Evolutionary conservation across 2,888 invertebrate genomes (phyloP).

Genomic region (Leptarthrus brevirostris): DNA sequence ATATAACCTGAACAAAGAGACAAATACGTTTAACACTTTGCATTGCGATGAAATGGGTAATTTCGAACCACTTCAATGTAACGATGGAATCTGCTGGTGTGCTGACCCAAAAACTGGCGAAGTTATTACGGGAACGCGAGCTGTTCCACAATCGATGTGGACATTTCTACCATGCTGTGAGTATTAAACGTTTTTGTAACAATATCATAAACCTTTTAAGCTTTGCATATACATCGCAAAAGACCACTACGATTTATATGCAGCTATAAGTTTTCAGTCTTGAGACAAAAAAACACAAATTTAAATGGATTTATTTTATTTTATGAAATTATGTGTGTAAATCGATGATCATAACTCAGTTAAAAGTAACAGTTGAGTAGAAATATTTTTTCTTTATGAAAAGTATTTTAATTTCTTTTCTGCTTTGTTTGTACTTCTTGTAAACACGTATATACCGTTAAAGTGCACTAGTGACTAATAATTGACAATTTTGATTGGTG

Average conservation of each 20-base stretch:
- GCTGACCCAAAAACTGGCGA: constrained; percentile 73
- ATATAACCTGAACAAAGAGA: constrained; percentile 67
- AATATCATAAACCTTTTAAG: neutral
- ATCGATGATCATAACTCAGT: too few species aligned
- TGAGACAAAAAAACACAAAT: neutral
- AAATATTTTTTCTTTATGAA: too few species aligned
- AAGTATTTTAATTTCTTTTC: too few species aligned
- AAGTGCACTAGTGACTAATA: too few species aligned
- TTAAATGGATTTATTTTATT: neutral
- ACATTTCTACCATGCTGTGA: constrained; percentile 74
- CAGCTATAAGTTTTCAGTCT: neutral
- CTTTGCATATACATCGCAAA: neutral
- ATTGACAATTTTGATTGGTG: too few species aligned
- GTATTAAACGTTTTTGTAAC: constrained; percentile 58
- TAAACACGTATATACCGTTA: too few species aligned
- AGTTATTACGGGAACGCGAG: constrained; percentile 67
- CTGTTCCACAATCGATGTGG: constrained; percentile 72
- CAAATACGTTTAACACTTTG: constrained; percentile 68
- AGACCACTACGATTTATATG: neutral
- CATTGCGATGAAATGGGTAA: constrained; percentile 76
- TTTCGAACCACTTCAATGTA: constrained; percentile 77
- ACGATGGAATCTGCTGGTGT: constrained; percentile 77
- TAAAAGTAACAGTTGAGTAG: too few species aligned
- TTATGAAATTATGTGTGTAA: too few species aligned
- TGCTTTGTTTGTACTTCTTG: too few species aligned